phyloP scores from a whole-genome alignment of 2,797 vertebrate genomes.

The Phaenicophaeus curvirostris region DNA sequence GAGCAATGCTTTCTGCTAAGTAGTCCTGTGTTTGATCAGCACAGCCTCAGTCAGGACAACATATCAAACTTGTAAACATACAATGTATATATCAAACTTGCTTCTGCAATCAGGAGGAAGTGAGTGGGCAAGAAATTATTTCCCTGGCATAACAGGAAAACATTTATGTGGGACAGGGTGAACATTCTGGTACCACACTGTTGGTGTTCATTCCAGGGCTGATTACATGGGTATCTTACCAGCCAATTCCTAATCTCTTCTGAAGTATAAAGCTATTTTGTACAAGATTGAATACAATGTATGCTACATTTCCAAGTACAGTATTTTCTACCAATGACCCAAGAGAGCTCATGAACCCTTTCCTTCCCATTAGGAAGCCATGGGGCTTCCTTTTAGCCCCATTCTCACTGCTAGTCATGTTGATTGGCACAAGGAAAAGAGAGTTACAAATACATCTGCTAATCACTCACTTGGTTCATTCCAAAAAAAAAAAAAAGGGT shows the following conservation, averaged over 20 bases:
- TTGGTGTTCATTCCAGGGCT: neutral
- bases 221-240: neutral
- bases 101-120: neutral
- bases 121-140: rapidly evolving
- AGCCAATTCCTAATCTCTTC: neutral
- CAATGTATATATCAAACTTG: neutral
- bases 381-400: neutral
- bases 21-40: neutral
- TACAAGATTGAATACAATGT: neutral
- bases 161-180: neutral
- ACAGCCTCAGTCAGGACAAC: neutral
- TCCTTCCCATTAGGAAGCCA: too few relatives aligned
- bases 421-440: neutral
- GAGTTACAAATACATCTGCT: neutral
- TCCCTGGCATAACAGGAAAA: neutral
- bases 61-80: neutral
- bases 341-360: rapidly evolving
- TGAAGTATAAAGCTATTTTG: neutral
- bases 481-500: neutral
- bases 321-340: neutral
- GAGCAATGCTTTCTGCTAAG: neutral
- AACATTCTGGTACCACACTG: neutral
- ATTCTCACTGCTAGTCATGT: neutral
- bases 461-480: neutral
- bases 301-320: neutral